Percentiles rank a stretch among this genome's conserved stretches.
Evolutionary conservation across 1,140 invertebrate species (phyloP).

Genomic region (Rhynchophorus ferrugineus): DNA sequence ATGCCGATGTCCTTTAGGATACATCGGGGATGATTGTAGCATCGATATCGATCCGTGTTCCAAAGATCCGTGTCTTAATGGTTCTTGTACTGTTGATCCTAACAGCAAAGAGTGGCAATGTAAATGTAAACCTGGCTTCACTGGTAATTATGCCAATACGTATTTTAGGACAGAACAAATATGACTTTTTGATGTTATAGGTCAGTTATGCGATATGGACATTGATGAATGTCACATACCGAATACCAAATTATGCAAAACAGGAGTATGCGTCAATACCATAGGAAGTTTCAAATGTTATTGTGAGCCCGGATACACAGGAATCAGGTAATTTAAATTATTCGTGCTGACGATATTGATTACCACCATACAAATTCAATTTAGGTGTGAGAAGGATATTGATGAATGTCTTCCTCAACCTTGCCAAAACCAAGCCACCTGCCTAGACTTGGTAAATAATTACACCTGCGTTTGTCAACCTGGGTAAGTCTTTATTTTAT

Average conservation of each 20-base stretch:
- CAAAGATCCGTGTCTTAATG: slow-evolving; percentile 60
- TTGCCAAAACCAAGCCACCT: slow-evolving; percentile 82
- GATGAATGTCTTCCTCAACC: slow-evolving; percentile 83
- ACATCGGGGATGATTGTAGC: slow-evolving; percentile 62
- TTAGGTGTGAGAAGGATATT: slow-evolving; percentile 68
- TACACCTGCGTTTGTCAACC: slow-evolving; percentile 76
- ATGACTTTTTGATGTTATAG: too few relatives aligned
- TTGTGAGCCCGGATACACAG: slow-evolving; percentile 76
- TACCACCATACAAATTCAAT: background rate
- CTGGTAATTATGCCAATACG: slow-evolving; percentile 45
- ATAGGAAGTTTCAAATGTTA: slow-evolving; percentile 76
- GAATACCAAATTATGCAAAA: slow-evolving; percentile 58
- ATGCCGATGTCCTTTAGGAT: slow-evolving; percentile 60
- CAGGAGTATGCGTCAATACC: slow-evolving; percentile 76
- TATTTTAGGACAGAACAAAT: background rate
- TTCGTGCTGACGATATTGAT: background rate
- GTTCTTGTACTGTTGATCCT: slow-evolving; percentile 50
- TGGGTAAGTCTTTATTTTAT: slow-evolving; percentile 61
- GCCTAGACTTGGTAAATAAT: slow-evolving; percentile 77
- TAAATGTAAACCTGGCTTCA: slow-evolving; percentile 69
- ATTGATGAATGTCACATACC: slow-evolving; percentile 66
- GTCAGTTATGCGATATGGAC: slow-evolving; percentile 43
- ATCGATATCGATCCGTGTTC: slow-evolving; percentile 58
- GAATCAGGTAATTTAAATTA: slow-evolving; percentile 47
- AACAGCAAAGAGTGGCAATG: slow-evolving; percentile 44